These are phyloP conservation scores for Ormyrus nitidulus DNA, from an alignment of 2,888 invertebrate genomes.

Conservation along the genomic window DNA sequence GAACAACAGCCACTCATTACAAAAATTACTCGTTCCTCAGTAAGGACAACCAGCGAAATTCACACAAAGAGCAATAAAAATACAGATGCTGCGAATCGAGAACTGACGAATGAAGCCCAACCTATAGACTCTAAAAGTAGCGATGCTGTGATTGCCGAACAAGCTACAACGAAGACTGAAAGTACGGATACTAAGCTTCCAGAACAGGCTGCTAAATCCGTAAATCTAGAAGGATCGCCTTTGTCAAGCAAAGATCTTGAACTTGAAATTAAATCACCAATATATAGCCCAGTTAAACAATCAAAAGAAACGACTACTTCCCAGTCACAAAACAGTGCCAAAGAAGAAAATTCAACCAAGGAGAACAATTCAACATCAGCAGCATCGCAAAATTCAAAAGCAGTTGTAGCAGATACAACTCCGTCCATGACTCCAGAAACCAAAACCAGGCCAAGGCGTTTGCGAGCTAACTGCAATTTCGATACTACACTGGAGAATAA, in stretches of 20 bases:
- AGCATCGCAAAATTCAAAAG: neutral
- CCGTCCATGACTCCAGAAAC: neutral
- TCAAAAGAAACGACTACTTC: neutral
- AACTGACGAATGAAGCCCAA: neutral
- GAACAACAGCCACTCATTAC: neutral
- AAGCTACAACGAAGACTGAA: neutral
- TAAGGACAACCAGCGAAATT: neutral
- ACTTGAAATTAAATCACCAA: too few species aligned
- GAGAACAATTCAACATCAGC: neutral
- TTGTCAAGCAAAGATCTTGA: too few species aligned
- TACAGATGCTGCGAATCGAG: neutral
- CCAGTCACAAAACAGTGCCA: neutral
- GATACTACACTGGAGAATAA: neutral
- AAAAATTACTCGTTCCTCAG: conserved; percentile 35
- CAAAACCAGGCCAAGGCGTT: conserved; percentile 31
- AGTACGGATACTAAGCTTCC: neutral
- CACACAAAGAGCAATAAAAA: neutral
- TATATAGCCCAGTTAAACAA: neutral
- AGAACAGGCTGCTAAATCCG: too few species aligned
- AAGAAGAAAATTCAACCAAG: neutral
- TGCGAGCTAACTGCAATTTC: conserved; percentile 4
- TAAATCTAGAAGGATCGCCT: too few species aligned
- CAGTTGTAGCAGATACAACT: neutral
- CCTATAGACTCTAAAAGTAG: neutral
- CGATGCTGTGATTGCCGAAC: neutral